Base-by-base conservation (phyloP, 2,113 vertebrate genomes). In the Chiloscyllium plagiosum region DNA sequence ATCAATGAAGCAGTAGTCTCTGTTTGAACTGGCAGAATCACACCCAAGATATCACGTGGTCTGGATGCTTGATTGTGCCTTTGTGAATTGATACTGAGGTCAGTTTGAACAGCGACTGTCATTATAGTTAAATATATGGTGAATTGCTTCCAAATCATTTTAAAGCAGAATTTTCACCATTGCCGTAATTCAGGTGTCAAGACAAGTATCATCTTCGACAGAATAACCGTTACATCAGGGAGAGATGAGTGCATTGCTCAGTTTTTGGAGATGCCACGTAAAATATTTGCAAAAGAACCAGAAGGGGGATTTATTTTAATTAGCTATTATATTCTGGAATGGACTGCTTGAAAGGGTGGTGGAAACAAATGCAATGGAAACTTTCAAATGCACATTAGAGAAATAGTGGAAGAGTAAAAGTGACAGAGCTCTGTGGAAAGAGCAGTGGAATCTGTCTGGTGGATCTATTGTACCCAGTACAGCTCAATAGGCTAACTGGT, bases 1-100 rank as follows among this genome's bases (percentile, higher is more conserved):
- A 95, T 95, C 94, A 95, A 95, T 72, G 94, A 95, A 95, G 42
- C 94, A 95, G 94, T 69, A 72, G 47, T 70, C 68, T 95, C 50
- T 3, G 47, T 52, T 72, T 61, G 42, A 95, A 95, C 42, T 95
- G 68, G 68, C 94, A 3, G 66, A 95, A 95, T 95, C 93, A 95
- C 24, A 95, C 93, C 93, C 65, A 70, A 52, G 47, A 19, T 42
- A 50, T 69, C 61, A n/a, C 61, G 37, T 33, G 33, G 89, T 66
- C 89, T 37, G 61, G 89, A 66, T 93, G 89, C 68, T 33, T 95
- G 94, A 72, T 72, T 95, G 94, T 29, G 47, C 37, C 69, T 76
- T 95, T 72, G 94, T 95, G 94, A 95, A 95, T 50, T 95, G 93
- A 95, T 42, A 70, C 93, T 3, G 19, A 70, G 93, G 93, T 95